Conservation (phyloP, 2,113 vertebrate species). For the Petromus typicus region DNA sequence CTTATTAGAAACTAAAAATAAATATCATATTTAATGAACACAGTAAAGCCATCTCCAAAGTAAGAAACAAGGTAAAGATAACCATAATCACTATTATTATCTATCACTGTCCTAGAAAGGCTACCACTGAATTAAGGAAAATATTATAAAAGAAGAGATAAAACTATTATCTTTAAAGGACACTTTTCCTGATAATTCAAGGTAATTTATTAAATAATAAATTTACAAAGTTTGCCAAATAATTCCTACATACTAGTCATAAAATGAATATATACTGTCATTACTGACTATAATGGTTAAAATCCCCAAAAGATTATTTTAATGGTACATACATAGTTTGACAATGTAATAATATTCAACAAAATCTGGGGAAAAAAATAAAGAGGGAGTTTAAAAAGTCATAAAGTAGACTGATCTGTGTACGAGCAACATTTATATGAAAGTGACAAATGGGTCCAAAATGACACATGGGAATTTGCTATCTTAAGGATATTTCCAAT, state of each 20-base stretch:
- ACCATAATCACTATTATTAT: neutral
- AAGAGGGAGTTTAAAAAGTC: neutral
- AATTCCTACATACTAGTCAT: neutral
- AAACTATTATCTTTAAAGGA: slow-evolving; percentile 17
- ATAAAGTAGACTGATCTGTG: neutral
- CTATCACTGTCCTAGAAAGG: neutral
- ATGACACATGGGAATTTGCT: slow-evolving; percentile 7
- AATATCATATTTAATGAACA: slow-evolving; percentile 44
- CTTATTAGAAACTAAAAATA: slow-evolving; percentile 3
- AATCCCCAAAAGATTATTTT: neutral
- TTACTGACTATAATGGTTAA: neutral
- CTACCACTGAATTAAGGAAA: neutral
- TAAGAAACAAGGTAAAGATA: slow-evolving; percentile 42
- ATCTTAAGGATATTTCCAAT: slow-evolving; percentile 29
- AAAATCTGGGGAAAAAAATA: slow-evolving; percentile 3
- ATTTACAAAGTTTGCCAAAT: slow-evolving; percentile 34
- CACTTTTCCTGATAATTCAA: slow-evolving; percentile 49
- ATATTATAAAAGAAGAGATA: neutral
- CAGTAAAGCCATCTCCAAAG: neutral
- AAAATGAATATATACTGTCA: neutral
- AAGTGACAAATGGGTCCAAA: neutral
- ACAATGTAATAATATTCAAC: slow-evolving; percentile 21
- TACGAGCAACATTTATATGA: neutral
- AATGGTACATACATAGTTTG: neutral
- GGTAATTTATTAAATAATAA: slow-evolving; percentile 16